Conservation (phyloP, 23 tunicate genomes). For the Botrylloides violaceus region DNA sequence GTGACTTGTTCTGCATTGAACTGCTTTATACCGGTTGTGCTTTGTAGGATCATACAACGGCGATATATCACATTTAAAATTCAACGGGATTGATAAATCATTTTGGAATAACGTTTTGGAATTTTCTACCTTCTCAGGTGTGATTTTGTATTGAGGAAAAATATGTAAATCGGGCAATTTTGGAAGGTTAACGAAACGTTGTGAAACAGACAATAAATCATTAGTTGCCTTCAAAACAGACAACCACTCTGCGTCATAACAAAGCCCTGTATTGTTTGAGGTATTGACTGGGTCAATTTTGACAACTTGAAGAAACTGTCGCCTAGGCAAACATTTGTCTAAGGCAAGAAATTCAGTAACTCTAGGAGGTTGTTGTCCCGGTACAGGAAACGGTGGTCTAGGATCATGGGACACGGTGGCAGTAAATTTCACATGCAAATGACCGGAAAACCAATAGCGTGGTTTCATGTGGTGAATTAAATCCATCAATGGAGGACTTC, state of each 20-base stretch:
- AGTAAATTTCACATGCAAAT: constrained; percentile 87
- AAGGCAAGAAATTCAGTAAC: constrained; percentile 75
- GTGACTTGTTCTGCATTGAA: constrained; percentile 42
- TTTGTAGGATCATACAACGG: constrained; percentile 62
- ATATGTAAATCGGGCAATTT: not conserved
- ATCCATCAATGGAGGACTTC: constrained; percentile 73
- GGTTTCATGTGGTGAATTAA: constrained; percentile 56
- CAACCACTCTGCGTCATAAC: constrained; percentile 94
- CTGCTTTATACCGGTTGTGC: constrained; percentile 21
- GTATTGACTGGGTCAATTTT: constrained; percentile 29
- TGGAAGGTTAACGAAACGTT: constrained; percentile 36
- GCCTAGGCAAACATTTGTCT: constrained; percentile 84
- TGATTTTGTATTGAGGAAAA: constrained; percentile 33
- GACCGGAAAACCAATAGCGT: constrained; percentile 91
- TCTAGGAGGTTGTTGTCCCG: not conserved
- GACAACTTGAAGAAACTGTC: constrained; percentile 87
- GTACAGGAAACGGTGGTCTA: not conserved
- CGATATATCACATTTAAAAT: constrained; percentile 45
- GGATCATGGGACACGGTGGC: constrained; percentile 53
- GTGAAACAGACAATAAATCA: constrained; percentile 52
- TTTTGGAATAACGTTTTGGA: constrained; percentile 26
- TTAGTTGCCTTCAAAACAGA: constrained; percentile 78
- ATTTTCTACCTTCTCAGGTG: constrained; percentile 33
- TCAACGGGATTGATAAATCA: constrained; percentile 56
- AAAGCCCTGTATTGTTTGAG: constrained; percentile 33